Evolutionary conservation across 2,113 vertebrate genomes (phyloP).

Genomic region (Otolemur garnettii): DNA sequence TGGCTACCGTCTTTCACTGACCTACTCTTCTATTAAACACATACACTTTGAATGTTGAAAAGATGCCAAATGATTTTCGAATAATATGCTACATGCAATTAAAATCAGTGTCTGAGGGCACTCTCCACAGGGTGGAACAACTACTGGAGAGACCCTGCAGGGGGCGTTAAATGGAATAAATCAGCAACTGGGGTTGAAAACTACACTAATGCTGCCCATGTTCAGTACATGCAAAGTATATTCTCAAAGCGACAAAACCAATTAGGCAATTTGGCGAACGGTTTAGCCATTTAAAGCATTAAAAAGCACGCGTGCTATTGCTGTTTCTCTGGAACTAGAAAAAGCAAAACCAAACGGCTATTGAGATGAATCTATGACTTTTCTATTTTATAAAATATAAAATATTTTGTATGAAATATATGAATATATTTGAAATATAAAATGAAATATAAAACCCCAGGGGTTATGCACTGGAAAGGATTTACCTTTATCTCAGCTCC

Average conservation of each 20-base stretch:
- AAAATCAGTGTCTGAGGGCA: not conserved
- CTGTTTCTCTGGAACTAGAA: not conserved
- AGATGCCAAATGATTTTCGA: not conserved
- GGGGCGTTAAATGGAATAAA: not conserved
- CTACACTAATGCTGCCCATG: fast-evolving
- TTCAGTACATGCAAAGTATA: not conserved
- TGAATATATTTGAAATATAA: too few relatives aligned
- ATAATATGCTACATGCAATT: not conserved
- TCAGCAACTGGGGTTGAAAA: not conserved
- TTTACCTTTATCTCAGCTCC: not conserved
- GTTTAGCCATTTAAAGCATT: not conserved
- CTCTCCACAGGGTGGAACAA: fast-evolving
- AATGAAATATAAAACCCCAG: not conserved
- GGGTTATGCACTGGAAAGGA: too few relatives aligned
- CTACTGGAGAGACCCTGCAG: not conserved
- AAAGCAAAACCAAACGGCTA: not conserved
- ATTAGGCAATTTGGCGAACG: not conserved
- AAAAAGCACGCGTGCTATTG: not conserved
- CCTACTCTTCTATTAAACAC: not conserved
- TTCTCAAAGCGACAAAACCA: not conserved
- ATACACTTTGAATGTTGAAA: not conserved
- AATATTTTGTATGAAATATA: too few relatives aligned
- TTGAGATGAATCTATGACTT: not conserved
- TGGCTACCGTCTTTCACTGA: not conserved
- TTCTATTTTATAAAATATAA: not conserved